Evolutionary conservation across 1,140 invertebrate genomes (phyloP).

Genomic region (Saccostrea echinata): DNA sequence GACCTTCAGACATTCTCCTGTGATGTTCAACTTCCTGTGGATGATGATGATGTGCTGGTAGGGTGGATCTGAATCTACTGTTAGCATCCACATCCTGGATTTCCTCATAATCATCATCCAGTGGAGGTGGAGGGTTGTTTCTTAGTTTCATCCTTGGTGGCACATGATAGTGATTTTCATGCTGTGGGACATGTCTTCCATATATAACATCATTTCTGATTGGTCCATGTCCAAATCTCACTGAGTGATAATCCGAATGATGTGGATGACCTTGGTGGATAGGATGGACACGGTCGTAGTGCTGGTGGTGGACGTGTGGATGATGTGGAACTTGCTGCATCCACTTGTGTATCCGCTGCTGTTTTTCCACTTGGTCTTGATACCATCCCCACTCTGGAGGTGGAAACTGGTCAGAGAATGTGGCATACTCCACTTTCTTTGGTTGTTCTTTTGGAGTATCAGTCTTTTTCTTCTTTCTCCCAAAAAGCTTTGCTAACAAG

Average conservation of each 20-base stretch:
- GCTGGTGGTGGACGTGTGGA: background rate
- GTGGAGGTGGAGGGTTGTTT: background rate
- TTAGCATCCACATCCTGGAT: constrained; percentile 30
- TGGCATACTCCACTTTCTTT: constrained; percentile 83
- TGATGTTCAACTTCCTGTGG: background rate
- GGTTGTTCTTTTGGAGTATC: constrained; percentile 47
- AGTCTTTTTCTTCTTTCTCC: constrained; percentile 85
- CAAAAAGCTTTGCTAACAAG: constrained; percentile 91
- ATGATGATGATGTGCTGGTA: constrained; percentile 25
- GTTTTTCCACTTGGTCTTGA: constrained; percentile 74
- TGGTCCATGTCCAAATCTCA: constrained; percentile 15
- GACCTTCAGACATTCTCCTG: constrained; percentile 27
- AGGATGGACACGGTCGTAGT: background rate
- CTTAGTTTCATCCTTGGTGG: background rate
- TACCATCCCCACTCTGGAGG: constrained; percentile 89
- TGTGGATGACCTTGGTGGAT: constrained; percentile 32
- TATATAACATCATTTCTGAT: constrained; percentile 26
- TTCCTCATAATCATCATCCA: constrained; percentile 30
- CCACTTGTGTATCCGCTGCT: constrained; percentile 72
- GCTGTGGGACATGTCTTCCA: background rate
- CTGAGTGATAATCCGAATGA: background rate
- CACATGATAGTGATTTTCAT: constrained; percentile 3
- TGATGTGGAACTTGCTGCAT: constrained; percentile 64
- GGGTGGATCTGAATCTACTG: background rate
- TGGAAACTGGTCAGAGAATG: constrained; percentile 94